These are phyloP conservation scores for Pediacus dermestoides DNA, from an alignment of 2,888 invertebrate genomes.

Conservation along the genomic window DNA sequence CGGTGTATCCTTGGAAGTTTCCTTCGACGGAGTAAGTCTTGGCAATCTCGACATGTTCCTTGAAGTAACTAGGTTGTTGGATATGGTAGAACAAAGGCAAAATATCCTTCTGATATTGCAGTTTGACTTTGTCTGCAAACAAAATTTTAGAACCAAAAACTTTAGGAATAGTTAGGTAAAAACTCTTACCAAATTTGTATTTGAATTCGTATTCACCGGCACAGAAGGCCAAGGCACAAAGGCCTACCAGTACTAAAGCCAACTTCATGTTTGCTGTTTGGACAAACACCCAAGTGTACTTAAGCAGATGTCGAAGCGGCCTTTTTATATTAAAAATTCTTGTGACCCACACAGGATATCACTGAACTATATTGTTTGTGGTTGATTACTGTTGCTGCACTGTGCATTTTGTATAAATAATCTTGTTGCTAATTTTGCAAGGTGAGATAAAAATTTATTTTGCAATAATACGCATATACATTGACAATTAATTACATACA, in stretches of 20 bases:
- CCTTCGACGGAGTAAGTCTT: constrained; percentile 56
- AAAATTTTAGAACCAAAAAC: no score
- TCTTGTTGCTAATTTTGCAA: no score
- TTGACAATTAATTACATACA: no score
- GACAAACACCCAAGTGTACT: constrained; percentile 5
- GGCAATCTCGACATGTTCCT: constrained; percentile 55
- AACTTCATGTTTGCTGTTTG: constrained; percentile 19
- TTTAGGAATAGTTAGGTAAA: no score
- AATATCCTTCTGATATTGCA: constrained; percentile 43
- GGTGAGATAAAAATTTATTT: no score
- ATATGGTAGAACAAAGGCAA: constrained; percentile 59
- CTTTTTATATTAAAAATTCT: no score
- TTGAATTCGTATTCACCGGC: background rate
- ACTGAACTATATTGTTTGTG: no score
- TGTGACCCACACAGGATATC: no score
- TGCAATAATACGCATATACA: no score
- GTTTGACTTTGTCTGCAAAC: constrained; percentile 27
- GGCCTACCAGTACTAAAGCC: constrained; percentile 15
- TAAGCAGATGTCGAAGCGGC: no score
- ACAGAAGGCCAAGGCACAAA: constrained; percentile 16
- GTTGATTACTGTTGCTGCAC: no score
- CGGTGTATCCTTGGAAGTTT: constrained; percentile 48
- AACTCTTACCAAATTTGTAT: constrained; percentile 8
- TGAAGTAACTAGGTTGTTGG: constrained; percentile 57
- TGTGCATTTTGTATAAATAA: no score